Evolutionary conservation across 1,140 invertebrate genomes (phyloP), one percentile per base, ranked within the genome.

Genomic region (Zaprionus lachaisei): DNA sequence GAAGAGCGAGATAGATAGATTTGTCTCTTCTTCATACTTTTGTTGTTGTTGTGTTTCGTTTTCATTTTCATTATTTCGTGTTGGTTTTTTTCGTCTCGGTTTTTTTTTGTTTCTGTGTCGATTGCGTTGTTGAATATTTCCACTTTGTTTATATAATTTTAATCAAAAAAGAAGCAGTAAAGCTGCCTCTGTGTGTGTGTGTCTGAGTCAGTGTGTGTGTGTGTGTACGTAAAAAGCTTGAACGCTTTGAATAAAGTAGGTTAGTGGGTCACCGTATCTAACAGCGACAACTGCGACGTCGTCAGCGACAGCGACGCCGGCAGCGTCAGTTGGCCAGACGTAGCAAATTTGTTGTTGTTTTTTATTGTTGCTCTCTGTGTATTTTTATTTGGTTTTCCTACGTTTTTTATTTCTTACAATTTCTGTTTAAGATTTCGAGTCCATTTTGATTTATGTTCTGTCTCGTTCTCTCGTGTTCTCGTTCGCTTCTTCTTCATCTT

Each of bases 241-340:
- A 91, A 68, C 86, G 77, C 83, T 89, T 89, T 89, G 62, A 79
- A 80, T 72, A 92, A 92, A 92, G 81, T 92, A 91, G 91, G 91
- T 92, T 85, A 92, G 91, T 92, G 80, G 91, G 91, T 92, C 91
- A 91, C 83, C 91, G 87, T 91, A 92, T 92, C 91, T 92, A 92
- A 92, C 83, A 92, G 82, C 91, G 82, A 60, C 75, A 63, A 51
- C 47, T 51, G 44, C 62, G 73, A 65, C 66, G 61, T 44, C 47
- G 20, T 5, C 81, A 89, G 82, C 91, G 79, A 49, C 75, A 56
- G 51, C 62, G 70, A 62, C 69, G 61, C 44, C 71, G 56, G 69
- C 64, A 55, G 72, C 70, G 79, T 76, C 83, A 79, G 79, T 76
- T 34, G 70, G 71, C 77, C 81, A 90, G 81, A 79, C 78, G 79